Evolutionary conservation across 92 coral and sea anemone species (phyloP).

Genomic region (Epizoanthus ramosus): DNA sequence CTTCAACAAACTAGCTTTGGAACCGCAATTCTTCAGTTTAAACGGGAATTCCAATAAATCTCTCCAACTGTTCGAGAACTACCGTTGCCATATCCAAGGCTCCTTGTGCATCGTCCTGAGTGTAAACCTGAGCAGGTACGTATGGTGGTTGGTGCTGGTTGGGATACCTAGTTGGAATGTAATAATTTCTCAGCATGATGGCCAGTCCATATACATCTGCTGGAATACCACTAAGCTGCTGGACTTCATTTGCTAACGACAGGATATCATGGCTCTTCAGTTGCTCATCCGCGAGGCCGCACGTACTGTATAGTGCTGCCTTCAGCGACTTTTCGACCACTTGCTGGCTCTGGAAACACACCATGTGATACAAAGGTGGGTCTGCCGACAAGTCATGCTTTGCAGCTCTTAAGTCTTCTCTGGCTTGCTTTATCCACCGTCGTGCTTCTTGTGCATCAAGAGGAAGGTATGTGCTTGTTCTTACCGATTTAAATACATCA

Average conservation of each 20-base stretch:
- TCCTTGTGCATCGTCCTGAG: slow-evolving; percentile 16
- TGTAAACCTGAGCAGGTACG: slow-evolving; percentile 38
- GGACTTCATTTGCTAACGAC: slow-evolving; percentile 15
- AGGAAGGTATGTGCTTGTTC: slow-evolving; percentile 1
- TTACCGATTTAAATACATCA: not conserved
- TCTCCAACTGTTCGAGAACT: not conserved
- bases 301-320: slow-evolving; percentile 34
- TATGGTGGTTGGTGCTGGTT: slow-evolving; percentile 10
- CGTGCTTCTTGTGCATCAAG: slow-evolving; percentile 39
- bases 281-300: slow-evolving; percentile 45
- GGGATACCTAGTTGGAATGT: slow-evolving; percentile 43
- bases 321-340: slow-evolving; percentile 47
- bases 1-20: no score
- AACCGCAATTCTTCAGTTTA: not conserved
- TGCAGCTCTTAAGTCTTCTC: slow-evolving; percentile 40
- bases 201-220: slow-evolving; percentile 23
- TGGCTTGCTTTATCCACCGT: slow-evolving; percentile 44
- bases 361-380: slow-evolving; percentile 32
- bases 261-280: slow-evolving; percentile 38
- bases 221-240: slow-evolving; percentile 25
- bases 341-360: slow-evolving; percentile 51
- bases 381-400: slow-evolving; percentile 1
- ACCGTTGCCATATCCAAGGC: slow-evolving; percentile 31
- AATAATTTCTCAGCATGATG: slow-evolving; percentile 1
- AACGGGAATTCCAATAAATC: not conserved